Conservation (phyloP, 2,113 vertebrate genomes). For the Helogale parvula region DNA sequence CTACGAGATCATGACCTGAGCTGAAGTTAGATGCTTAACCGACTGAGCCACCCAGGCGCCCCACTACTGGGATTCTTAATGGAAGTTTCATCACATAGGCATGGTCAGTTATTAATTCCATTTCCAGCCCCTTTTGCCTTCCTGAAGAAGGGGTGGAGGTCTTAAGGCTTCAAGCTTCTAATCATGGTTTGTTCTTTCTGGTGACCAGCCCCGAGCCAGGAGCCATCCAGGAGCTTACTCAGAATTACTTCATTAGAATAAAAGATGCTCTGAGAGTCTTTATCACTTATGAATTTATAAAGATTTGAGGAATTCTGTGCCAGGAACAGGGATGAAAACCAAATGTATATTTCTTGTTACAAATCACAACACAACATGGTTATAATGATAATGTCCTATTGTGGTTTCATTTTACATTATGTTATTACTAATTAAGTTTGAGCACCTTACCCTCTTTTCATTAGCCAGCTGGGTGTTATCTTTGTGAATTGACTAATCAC, state of each 20-base stretch:
- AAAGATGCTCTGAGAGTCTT: too few relatives aligned
- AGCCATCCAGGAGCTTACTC: not conserved
- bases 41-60: too few relatives aligned
- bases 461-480: not conserved
- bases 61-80: too few relatives aligned
- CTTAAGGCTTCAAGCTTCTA: not conserved
- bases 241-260: not conserved
- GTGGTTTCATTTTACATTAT: not conserved
- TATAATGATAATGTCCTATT: not conserved
- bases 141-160: not conserved
- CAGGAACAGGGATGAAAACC: too few relatives aligned
- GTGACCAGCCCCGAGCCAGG: not conserved
- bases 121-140: not conserved
- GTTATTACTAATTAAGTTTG: not conserved
- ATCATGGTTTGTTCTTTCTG: not conserved
- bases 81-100: not conserved
- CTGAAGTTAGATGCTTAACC: too few relatives aligned
- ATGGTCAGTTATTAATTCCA: not conserved
- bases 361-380: not conserved
- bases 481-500: not conserved
- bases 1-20: too few relatives aligned
- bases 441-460: not conserved
- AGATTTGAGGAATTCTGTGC: too few relatives aligned
- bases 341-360: too few relatives aligned
- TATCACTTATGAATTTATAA: too few relatives aligned